These are phyloP conservation scores for chimpanzee (Pan troglodytes) DNA, from an alignment of 2,113 vertebrate species.

Conservation along the genomic window NHGRI_mPanTro3-v2.1_pri NC_072414.2:50262501-50263000, in stretches of 20 bases:
- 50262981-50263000: not conserved
- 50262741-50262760: not conserved
- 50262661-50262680: not conserved
- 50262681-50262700: not conserved
- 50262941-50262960: not conserved
- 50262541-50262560: not conserved
- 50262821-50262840: not conserved
- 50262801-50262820: too few species aligned
- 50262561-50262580: not conserved
- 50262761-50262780: not conserved
- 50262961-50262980: not conserved
- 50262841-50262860: not conserved
- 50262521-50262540: not conserved
- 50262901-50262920: not conserved
- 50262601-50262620: not conserved
- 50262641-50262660: not conserved
- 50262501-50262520: not conserved
- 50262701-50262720: too few species aligned
- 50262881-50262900: not conserved
- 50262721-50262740: not conserved
- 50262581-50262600: not conserved
- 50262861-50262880: not conserved
- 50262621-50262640: not conserved
- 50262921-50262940: not conserved
- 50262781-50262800: not conserved